Conservation (phyloP, 2,888 invertebrate genomes). For the Protodeltote pygarga region DNA sequence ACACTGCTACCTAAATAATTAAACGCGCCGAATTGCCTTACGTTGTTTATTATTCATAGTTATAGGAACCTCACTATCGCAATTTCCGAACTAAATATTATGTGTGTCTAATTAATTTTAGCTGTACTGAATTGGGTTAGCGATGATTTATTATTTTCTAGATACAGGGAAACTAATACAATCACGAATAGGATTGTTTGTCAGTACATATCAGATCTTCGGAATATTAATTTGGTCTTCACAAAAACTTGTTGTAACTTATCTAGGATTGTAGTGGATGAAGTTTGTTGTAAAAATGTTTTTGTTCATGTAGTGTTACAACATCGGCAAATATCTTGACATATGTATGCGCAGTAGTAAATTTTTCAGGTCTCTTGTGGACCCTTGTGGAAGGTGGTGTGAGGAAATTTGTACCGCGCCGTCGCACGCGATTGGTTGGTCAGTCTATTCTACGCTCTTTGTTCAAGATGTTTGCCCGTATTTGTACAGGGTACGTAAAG, state of each 20-base stretch:
- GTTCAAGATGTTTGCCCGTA: no score
- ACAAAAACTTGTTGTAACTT: conserved; percentile 5
- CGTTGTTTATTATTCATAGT: conserved; percentile 59
- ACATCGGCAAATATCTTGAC: no score
- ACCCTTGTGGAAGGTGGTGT: no score
- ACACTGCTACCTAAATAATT: conserved; percentile 65
- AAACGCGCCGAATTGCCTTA: conserved; percentile 62
- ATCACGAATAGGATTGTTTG: conserved; percentile 29
- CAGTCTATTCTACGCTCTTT: no score
- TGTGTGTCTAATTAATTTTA: conserved; percentile 35
- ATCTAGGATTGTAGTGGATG: conserved; percentile 10
- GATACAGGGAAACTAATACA: conserved; percentile 6
- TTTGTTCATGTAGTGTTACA: no score
- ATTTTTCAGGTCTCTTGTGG: no score
- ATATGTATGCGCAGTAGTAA: no score
- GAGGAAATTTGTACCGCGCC: no score
- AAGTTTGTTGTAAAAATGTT: conserved; percentile 5
- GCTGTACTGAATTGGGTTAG: conserved; percentile 8
- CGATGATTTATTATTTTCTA: conserved; percentile 13
- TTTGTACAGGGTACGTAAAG: no score
- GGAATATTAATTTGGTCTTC: conserved; percentile 22
- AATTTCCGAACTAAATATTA: conserved; percentile 36
- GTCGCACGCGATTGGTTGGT: no score
- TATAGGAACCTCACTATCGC: conserved; percentile 38
- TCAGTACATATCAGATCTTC: conserved; percentile 23